phyloP scores from a whole-genome alignment of 2,888 invertebrate species.

The Notodonta dromedarius region DNA sequence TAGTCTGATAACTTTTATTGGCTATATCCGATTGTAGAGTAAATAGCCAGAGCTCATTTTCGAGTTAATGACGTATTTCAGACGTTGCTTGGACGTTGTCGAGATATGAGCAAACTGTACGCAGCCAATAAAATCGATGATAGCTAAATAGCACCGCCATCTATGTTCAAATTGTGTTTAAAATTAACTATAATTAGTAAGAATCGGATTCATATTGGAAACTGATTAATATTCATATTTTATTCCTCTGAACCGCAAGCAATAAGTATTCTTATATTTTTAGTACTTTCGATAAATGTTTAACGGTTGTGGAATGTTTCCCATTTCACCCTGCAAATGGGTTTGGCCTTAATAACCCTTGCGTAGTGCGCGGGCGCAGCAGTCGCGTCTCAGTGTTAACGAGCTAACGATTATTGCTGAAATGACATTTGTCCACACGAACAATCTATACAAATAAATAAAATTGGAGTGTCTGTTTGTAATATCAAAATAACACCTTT shows the following conservation, averaged over 20 bases:
- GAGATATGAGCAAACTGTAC: neutral
- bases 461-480: no score
- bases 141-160: neutral
- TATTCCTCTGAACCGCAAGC: neutral
- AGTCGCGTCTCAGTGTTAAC: constrained; percentile 17
- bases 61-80: no score
- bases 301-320: no score
- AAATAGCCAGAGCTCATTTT: no score
- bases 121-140: neutral
- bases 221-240: neutral
- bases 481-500: no score
- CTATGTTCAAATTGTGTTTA: neutral
- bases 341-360: constrained; percentile 14
- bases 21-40: no score
- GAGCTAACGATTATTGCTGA: constrained; percentile 22
- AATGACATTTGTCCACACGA: constrained; percentile 23
- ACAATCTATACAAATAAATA: no score
- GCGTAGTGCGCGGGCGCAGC: constrained; percentile 4
- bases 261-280: neutral
- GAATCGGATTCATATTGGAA: neutral
- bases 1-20: no score
- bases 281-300: neutral
- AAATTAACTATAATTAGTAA: neutral
- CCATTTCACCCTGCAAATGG: neutral
- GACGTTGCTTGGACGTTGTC: no score